A percentile compares a stretch with the other conserved stretches of the same genome.
phyloP scores from a whole-genome alignment of 2,888 invertebrate genomes.

The Cheilosia impressa region DNA sequence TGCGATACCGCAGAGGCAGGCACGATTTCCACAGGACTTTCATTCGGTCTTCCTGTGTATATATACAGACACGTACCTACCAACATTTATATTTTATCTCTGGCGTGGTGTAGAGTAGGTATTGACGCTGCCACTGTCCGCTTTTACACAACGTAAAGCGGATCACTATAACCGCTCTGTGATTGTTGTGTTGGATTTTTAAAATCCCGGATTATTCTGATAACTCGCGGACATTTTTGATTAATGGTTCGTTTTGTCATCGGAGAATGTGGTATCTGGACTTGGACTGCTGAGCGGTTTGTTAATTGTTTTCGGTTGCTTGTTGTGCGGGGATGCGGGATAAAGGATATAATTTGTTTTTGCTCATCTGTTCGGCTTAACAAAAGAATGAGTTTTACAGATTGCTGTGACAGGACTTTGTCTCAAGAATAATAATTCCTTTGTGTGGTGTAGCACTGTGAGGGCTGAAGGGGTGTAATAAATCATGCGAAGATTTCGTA shows the following conservation, averaged over 20 bases:
- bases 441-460: slow-evolving; percentile 2
- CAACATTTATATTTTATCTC: slow-evolving; percentile 57
- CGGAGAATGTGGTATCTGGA: slow-evolving; percentile 64
- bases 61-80: slow-evolving; percentile 14
- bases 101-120: slow-evolving; percentile 31
- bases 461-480: neutral
- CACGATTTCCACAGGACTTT: slow-evolving; percentile 53
- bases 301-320: slow-evolving; percentile 30
- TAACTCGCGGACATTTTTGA: slow-evolving; percentile 72
- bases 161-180: slow-evolving; percentile 49
- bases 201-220: slow-evolving; percentile 73
- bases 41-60: slow-evolving; percentile 35
- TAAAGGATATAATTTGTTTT: slow-evolving; percentile 49
- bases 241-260: slow-evolving; percentile 68
- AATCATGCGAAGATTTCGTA: neutral
- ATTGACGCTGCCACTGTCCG: slow-evolving; percentile 44
- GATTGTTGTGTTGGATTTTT: slow-evolving; percentile 69
- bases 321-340: neutral
- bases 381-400: slow-evolving; percentile 43
- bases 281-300: slow-evolving; percentile 42
- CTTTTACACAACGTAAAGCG: slow-evolving; percentile 65
- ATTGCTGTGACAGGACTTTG: slow-evolving; percentile 36
- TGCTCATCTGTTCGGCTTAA: slow-evolving; percentile 57
- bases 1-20: slow-evolving; percentile 56
- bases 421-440: slow-evolving; percentile 4